These are phyloP conservation scores for Mastomys natalensis DNA, from an alignment of 2,113 vertebrate genomes.

Conservation along the genomic window DNA sequence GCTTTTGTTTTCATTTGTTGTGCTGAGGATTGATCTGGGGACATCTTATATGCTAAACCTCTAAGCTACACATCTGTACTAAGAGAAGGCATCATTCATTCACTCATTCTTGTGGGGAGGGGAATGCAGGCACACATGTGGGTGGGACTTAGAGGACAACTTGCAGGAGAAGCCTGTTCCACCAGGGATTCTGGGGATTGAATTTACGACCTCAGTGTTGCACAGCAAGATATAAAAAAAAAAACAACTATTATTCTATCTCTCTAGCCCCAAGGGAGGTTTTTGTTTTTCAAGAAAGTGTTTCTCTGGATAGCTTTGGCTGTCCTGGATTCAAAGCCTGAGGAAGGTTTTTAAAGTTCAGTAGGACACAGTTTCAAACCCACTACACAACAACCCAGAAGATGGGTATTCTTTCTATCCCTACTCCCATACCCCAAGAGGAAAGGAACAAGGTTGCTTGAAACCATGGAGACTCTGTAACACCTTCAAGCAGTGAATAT, in stretches of 20 bases:
- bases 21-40: background rate
- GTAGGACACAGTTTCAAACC: slow-evolving; percentile 21
- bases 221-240: background rate
- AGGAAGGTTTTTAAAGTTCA: background rate
- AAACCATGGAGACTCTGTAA: background rate
- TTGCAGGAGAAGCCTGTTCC: background rate
- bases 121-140: background rate
- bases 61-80: background rate
- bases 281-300: background rate
- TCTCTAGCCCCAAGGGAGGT: background rate
- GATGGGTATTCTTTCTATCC: background rate
- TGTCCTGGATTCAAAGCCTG: too few relatives aligned
- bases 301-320: background rate
- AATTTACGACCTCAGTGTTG: background rate
- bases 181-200: background rate
- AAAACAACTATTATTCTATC: background rate
- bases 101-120: background rate
- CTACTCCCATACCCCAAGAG: background rate
- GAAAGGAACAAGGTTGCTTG: background rate
- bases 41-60: background rate
- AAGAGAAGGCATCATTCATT: background rate
- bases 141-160: background rate
- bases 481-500: background rate
- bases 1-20: background rate
- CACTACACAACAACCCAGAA: background rate